Conservation (phyloP, 2,113 vertebrate genomes). For the Xerus inauris region DNA sequence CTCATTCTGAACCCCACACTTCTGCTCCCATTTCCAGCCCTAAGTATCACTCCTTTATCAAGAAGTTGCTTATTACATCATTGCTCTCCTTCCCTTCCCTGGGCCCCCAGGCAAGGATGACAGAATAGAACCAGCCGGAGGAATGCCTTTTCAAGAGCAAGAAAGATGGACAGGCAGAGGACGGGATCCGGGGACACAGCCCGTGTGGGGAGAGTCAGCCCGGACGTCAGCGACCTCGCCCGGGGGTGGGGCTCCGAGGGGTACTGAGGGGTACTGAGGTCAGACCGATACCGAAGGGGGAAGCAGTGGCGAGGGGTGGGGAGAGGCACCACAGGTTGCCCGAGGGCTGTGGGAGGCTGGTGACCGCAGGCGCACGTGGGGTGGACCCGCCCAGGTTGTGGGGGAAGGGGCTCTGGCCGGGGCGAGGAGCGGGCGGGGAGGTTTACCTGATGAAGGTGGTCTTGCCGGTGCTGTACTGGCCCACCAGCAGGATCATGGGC, state of each 20-base stretch:
- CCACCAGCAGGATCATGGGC: conserved; percentile 97
- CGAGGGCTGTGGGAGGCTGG: background rate
- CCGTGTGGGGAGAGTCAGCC: background rate
- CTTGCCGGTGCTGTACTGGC: conserved; percentile 98
- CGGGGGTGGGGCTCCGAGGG: background rate
- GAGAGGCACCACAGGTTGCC: background rate
- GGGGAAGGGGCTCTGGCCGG: background rate
- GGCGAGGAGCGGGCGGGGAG: background rate
- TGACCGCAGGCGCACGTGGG: background rate
- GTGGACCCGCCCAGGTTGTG: background rate
- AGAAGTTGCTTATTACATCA: background rate
- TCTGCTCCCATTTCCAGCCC: background rate
- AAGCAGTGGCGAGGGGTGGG: background rate
- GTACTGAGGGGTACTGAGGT: background rate
- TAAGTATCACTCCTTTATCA: background rate
- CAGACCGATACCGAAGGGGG: background rate
- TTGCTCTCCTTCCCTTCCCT: background rate
- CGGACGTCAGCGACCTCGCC: background rate
- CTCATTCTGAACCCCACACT: background rate
- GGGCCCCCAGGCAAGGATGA: background rate
- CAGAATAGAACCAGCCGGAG: background rate
- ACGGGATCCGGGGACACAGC: background rate
- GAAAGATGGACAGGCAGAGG: background rate
- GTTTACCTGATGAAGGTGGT: conserved; percentile 95
- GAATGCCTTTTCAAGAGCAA: background rate